A percentile compares a stretch with the other conserved stretches of the same genome.
Conservation (phyloP, 2,888 invertebrate species). For the Buathra laborator region DNA sequence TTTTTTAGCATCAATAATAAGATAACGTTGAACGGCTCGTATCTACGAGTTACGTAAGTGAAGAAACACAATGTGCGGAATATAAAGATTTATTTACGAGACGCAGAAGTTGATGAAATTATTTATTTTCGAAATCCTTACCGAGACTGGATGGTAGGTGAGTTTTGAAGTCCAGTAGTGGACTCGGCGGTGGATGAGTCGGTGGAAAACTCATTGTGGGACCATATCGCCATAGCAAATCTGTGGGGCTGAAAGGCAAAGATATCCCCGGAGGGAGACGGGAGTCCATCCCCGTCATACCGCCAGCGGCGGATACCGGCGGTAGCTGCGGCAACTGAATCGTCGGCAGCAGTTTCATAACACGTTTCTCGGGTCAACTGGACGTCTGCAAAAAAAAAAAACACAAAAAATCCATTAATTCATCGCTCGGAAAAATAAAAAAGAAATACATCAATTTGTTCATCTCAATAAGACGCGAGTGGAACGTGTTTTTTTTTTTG, state of each 20-base stretch:
- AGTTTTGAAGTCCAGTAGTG: constrained; percentile 93
- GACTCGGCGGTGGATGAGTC: constrained; percentile 88
- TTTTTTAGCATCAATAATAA: too few relatives aligned
- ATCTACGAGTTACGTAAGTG: too few relatives aligned
- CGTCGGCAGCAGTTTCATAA: constrained; percentile 87
- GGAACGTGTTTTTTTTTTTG: too few relatives aligned
- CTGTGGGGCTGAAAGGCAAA: constrained; percentile 93
- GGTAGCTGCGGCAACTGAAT: constrained; percentile 84
- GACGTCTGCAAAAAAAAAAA: constrained; percentile 73
- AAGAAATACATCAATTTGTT: background rate
- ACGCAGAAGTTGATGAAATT: background rate
- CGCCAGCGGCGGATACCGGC: constrained; percentile 83
- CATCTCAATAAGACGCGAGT: too few relatives aligned
- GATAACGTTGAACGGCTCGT: too few relatives aligned
- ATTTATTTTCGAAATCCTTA: constrained; percentile 74
- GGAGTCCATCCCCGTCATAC: constrained; percentile 89
- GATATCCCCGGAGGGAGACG: constrained; percentile 92
- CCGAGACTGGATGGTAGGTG: constrained; percentile 92
- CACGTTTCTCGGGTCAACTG: constrained; percentile 77
- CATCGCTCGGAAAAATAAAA: constrained; percentile 25
- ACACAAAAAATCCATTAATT: constrained; percentile 27
- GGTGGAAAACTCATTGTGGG: constrained; percentile 91
- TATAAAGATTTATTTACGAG: too few relatives aligned
- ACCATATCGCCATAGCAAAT: constrained; percentile 94
- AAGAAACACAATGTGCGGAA: too few relatives aligned